Conservation (phyloP, 2,888 invertebrate species). For the Biston betularia region DNA sequence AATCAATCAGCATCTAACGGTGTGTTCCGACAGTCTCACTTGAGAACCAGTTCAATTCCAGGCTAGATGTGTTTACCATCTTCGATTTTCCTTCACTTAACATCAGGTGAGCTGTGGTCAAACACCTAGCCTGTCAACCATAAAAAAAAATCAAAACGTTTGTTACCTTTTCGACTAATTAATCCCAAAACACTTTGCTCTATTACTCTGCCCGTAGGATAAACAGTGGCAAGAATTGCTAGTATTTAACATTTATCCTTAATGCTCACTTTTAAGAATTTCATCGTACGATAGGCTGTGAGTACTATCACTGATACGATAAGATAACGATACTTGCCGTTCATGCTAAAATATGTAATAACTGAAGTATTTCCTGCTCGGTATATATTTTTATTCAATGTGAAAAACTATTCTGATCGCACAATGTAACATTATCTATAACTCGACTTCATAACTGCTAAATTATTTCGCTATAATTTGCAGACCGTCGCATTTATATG, state of each 20-base stretch:
- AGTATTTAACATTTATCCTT: not conserved
- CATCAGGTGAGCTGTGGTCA: too few relatives aligned
- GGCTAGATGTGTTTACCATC: too few relatives aligned
- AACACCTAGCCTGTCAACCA: too few relatives aligned
- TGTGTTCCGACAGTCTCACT: too few relatives aligned
- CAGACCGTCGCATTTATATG: not conserved
- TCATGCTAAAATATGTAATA: conserved; percentile 6
- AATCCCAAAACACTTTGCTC: too few relatives aligned
- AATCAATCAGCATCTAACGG: too few relatives aligned
- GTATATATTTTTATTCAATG: not conserved
- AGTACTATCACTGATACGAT: conserved; percentile 16
- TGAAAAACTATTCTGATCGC: not conserved
- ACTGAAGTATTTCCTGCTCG: conserved; percentile 1
- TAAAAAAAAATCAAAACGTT: too few relatives aligned
- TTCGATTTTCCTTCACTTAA: too few relatives aligned
- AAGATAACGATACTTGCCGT: conserved; percentile 18
- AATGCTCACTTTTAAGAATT: conserved; percentile 5
- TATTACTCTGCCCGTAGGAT: too few relatives aligned
- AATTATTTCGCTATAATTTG: not conserved
- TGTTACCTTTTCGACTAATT: too few relatives aligned
- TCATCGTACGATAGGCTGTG: conserved; percentile 15
- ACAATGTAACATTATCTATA: not conserved
- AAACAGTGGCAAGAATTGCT: too few relatives aligned
- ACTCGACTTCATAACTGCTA: not conserved
- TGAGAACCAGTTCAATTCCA: too few relatives aligned